These are phyloP conservation scores for Strix uralensis DNA, from an alignment of 2,113 vertebrate species.

Conservation along the genomic window DNA sequence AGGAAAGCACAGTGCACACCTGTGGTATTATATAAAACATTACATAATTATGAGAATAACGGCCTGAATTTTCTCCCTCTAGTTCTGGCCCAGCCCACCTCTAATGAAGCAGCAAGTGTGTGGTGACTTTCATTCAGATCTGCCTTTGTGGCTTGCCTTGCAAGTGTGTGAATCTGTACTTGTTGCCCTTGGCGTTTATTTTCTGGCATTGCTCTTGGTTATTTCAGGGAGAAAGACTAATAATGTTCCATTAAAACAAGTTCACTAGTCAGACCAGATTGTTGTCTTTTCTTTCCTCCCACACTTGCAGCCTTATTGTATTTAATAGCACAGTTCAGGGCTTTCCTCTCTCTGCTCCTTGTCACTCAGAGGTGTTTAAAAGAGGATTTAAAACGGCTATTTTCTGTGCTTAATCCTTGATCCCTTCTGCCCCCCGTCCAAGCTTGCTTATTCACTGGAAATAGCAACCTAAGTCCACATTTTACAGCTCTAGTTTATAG, in stretches of 20 bases:
- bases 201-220: not conserved
- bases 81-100: not conserved
- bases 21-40: conserved; percentile 33
- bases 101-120: not conserved
- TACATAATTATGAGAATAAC: not conserved
- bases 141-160: not conserved
- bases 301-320: not conserved
- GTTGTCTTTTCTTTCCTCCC: conserved; percentile 5
- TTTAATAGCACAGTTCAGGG: conserved; percentile 17
- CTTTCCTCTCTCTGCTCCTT: conserved; percentile 11
- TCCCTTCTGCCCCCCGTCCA: not conserved
- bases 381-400: conserved; percentile 35
- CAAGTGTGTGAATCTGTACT: not conserved
- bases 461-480: conserved; percentile 24
- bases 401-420: conserved; percentile 55
- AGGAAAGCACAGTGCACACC: not conserved
- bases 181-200: not conserved
- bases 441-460: conserved; percentile 32
- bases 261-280: conserved; percentile 1
- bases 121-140: not conserved
- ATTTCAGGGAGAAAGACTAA: not conserved
- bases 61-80: not conserved
- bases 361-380: conserved; percentile 43
- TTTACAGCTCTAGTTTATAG: conserved; percentile 21
- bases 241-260: not conserved